Percentiles rank a stretch among this genome's conserved stretches.
phyloP scores from a whole-genome alignment of 2,113 vertebrate species.

The Anoplopoma fimbria region DNA sequence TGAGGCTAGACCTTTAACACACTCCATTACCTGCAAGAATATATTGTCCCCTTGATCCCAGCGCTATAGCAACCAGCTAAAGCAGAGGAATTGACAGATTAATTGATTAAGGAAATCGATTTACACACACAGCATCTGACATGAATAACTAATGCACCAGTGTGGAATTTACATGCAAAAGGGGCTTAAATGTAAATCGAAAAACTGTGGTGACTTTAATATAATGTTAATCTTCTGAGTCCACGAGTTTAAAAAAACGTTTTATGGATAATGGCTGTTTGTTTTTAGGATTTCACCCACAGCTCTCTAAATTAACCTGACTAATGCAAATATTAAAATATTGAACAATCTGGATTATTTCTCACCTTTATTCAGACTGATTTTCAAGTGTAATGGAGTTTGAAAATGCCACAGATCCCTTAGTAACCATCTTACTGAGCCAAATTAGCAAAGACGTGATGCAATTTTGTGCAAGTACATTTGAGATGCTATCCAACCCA shows the following conservation, averaged over 20 bases:
- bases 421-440: not conserved
- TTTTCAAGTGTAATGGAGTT: slow-evolving; percentile 1
- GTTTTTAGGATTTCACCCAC: slow-evolving; percentile 38
- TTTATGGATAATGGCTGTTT: slow-evolving; percentile 18
- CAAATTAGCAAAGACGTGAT: slow-evolving; percentile 44
- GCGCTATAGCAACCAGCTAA: slow-evolving; percentile 8
- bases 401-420: not conserved
- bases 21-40: slow-evolving; percentile 48
- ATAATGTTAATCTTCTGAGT: slow-evolving; percentile 37
- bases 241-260: slow-evolving; percentile 4
- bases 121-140: slow-evolving; percentile 35
- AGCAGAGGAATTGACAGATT: slow-evolving; percentile 30
- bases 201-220: slow-evolving; percentile 15
- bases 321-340: slow-evolving; percentile 5
- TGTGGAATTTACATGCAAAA: slow-evolving; percentile 24
- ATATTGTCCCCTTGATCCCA: slow-evolving; percentile 17
- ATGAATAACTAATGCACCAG: slow-evolving; percentile 28
- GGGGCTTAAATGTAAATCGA: slow-evolving; percentile 24
- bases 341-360: slow-evolving; percentile 7
- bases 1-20: slow-evolving; percentile 21
- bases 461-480: slow-evolving; percentile 45
- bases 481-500: slow-evolving; percentile 3
- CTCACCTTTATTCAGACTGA: not conserved
- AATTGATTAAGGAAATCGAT: slow-evolving; percentile 60
- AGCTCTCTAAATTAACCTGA: not conserved